These are phyloP conservation scores for Andrena chrysosceles DNA, from an alignment of 2,888 invertebrate genomes.

Conservation along the genomic window DNA sequence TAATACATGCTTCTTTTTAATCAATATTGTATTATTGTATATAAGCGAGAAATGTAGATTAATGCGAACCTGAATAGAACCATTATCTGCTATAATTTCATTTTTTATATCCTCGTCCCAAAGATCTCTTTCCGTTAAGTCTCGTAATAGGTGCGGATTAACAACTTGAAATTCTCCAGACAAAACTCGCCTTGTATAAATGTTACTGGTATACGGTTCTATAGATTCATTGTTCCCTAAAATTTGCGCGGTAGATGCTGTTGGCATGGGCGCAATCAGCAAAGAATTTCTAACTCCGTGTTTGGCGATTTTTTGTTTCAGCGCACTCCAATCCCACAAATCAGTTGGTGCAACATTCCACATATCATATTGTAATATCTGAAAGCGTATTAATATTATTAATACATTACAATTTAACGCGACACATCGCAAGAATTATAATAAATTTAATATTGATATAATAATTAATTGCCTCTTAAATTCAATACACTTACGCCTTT, in stretches of 20 bases:
- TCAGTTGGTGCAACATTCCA: slow-evolving; percentile 95
- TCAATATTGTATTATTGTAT: not conserved
- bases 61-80: slow-evolving; percentile 91
- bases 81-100: slow-evolving; percentile 94
- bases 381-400: slow-evolving; percentile 28
- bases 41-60: not conserved
- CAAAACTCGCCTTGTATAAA: slow-evolving; percentile 96
- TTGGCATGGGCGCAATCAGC: slow-evolving; percentile 98
- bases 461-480: slow-evolving; percentile 2
- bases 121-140: slow-evolving; percentile 94
- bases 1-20: not conserved
- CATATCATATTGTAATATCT: slow-evolving; percentile 98
- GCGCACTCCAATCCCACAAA: slow-evolving; percentile 94
- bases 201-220: slow-evolving; percentile 99
- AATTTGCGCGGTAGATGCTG: slow-evolving; percentile 99
- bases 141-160: slow-evolving; percentile 97
- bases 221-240: slow-evolving; percentile 99
- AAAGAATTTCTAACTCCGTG: slow-evolving; percentile 97
- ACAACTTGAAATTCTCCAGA: slow-evolving; percentile 99
- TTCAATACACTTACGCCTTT: slow-evolving; percentile 89
- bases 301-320: slow-evolving; percentile 94
- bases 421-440: too few relatives aligned
- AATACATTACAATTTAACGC: not conserved
- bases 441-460: slow-evolving; percentile 1
- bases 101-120: slow-evolving; percentile 99